Base-by-base conservation (phyloP, 2,797 vertebrate species). In the Chaunax sp. region DNA sequence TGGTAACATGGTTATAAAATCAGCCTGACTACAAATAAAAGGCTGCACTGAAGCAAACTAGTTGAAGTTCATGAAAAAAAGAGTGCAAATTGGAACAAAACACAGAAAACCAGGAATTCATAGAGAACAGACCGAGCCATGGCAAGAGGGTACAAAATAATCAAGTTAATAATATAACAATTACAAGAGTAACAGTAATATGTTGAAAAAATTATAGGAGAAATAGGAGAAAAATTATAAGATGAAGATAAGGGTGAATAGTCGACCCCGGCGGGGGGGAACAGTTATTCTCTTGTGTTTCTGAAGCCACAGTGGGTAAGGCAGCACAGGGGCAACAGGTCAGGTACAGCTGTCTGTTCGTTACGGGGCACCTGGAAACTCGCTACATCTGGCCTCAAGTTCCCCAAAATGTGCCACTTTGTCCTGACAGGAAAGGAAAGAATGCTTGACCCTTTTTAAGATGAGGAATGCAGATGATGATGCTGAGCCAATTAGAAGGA, bases 101-200 rank as follows among this genome's bases (percentile, higher is more conserved):
- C 61, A 80, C 38, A 59, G 23, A 69, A 64, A 60, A 74, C 20
- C 47, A 62, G 65, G 61, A 79, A 67, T 54, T 74, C 53, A 76
- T 66, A 69, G 52, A 85, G 76, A 69, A 55, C 66, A 83, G 78
- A 72, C 56, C 14, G 23, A 72, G 61, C 56, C 44, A 59, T 44
- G 78, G 82, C 61, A 54, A 83, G 71, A 86, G 73, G 80, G 81
- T 86, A 90, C 77, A 80, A 82, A 85, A 77, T 13, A 82, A 87
- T 75, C 57, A 41, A 81, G 85, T 88, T 90, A 91, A 88, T 86
- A 89, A 86, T 75, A 84, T 63, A 79, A 87, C 85, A 84, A 88
- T 85, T 82, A 89, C 85, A 86, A 87, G 77, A 93, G 75, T 86
- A 89, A 91, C 90, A 85, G 88, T 91, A 90, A 92, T 86, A 92